Evolutionary conservation across 2,888 invertebrate species (phyloP).

Genomic region (Drosophila glabriapex): DNA sequence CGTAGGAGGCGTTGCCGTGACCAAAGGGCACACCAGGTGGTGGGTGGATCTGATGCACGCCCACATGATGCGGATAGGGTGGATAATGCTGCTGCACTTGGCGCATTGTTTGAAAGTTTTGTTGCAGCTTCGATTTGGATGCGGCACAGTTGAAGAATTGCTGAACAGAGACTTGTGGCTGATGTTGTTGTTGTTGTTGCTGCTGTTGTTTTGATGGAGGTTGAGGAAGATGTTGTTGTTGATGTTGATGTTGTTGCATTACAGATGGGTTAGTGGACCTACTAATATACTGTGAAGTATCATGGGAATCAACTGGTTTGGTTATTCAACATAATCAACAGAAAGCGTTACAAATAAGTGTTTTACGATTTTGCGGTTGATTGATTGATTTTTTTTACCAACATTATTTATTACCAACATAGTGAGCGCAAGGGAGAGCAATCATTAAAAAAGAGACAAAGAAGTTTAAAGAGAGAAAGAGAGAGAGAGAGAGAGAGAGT

Average conservation of each 20-base stretch:
- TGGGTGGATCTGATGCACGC: conserved; percentile 83
- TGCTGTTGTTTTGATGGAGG: conserved; percentile 18
- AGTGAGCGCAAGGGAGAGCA: conserved; percentile 58
- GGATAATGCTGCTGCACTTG: conserved; percentile 85
- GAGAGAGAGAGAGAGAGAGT: conserved; percentile 42
- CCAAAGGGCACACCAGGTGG: conserved; percentile 81
- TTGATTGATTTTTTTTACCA: conserved; percentile 51
- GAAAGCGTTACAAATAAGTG: conserved; percentile 15
- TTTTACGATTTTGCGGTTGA: conserved; percentile 12
- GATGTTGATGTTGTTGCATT: conserved; percentile 28
- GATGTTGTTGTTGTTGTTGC: conserved; percentile 32
- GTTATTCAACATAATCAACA: conserved; percentile 63
- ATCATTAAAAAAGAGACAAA: conserved; percentile 37
- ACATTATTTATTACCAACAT: conserved; percentile 42
- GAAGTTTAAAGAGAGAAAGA: conserved; percentile 46
- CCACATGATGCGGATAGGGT: conserved; percentile 85
- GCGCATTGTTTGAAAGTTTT: conserved; percentile 85
- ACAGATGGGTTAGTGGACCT: conserved; percentile 44
- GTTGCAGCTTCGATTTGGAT: conserved; percentile 84
- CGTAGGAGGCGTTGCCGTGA: conserved; percentile 9
- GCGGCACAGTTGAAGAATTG: conserved; percentile 85
- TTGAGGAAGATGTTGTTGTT: conserved; percentile 22
- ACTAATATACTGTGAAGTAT: conserved; percentile 75
- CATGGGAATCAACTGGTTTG: conserved; percentile 75
- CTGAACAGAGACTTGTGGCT: conserved; percentile 40